These are phyloP conservation scores for Lontra canadensis DNA, from an alignment of 2,113 vertebrate species.

Conservation along the genomic window DNA sequence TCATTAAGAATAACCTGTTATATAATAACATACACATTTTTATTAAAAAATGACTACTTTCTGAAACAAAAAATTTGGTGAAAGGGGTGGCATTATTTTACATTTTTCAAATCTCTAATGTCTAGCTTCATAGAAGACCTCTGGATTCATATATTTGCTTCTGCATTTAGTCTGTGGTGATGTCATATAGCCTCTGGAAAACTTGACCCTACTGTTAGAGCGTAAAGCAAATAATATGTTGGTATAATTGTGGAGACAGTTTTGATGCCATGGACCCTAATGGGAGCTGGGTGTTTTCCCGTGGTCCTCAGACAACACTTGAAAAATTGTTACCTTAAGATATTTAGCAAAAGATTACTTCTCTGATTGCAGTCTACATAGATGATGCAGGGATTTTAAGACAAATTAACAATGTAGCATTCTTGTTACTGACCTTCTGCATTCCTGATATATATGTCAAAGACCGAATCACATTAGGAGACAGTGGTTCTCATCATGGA, in stretches of 20 bases:
- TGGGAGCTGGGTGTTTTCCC: neutral
- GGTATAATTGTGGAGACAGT: neutral
- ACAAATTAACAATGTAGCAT: neutral
- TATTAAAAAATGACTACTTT: neutral
- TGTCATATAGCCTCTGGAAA: neutral
- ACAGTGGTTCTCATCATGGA: neutral
- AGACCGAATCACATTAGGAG: neutral
- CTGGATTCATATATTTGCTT: neutral
- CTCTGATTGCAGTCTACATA: neutral
- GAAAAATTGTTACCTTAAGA: neutral
- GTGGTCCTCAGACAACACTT: neutral
- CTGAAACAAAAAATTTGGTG: neutral
- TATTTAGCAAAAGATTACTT: neutral
- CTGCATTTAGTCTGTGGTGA: neutral
- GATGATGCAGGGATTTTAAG: neutral
- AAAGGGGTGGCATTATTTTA: neutral
- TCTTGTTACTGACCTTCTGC: neutral
- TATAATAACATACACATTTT: neutral
- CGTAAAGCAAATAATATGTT: neutral
- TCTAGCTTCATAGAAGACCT: neutral
- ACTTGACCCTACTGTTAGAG: neutral
- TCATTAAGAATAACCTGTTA: conserved; percentile 24
- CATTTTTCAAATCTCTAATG: neutral
- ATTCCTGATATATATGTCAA: neutral
- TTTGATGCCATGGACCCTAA: neutral